Evolutionary conservation across 2,888 invertebrate species (phyloP), one percentile per base, ranked within the genome.

Genomic region (Scelioninae gen. 1): DNA sequence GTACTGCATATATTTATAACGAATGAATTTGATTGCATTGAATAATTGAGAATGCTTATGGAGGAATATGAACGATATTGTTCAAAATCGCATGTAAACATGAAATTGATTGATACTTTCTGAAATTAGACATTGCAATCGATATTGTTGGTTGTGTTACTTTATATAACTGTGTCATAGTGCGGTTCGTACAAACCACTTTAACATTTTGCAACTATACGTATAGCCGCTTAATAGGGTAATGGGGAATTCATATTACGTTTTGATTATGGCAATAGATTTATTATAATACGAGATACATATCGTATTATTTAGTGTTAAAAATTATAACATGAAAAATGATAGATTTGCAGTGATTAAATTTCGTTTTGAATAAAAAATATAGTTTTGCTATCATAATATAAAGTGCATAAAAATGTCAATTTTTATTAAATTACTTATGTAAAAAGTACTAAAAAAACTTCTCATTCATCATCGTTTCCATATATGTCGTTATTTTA

Each of bases 111-210:
- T 60, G 58, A 68, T 76, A 68, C 62, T 62, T 55, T 62, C 51
- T 69, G 62, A 32, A 47, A 69, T 69, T 68, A 69, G 68, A 69
- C 60, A 69, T 38, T 51, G 60, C 43, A 77, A 69, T 68, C 68
- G 55, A 77, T 77, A 69, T 23, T 32, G 45, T 23, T 47, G 23
- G 23, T 23, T 23, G 23, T 23, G 47, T 55, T 68, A 47, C 60
- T 60, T 23, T 43, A 66, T 9, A 68, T 68, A 76, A 76, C 58
- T 53, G 45, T 76, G 76, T 76, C 60, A 76, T 16, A 43, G 1
- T 43, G 53, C 40, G 76, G 58, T 76, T 47, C 51, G 40, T 34
- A 23, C 49, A 23, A 6, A 49, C 51, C 66, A 45, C 60, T 76
- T 60, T 55, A 49, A 49, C 53, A 11, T 75, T 65, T 75, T 65